Conservation (phyloP, 2,888 invertebrate species). For the Fragum sueziense region DNA sequence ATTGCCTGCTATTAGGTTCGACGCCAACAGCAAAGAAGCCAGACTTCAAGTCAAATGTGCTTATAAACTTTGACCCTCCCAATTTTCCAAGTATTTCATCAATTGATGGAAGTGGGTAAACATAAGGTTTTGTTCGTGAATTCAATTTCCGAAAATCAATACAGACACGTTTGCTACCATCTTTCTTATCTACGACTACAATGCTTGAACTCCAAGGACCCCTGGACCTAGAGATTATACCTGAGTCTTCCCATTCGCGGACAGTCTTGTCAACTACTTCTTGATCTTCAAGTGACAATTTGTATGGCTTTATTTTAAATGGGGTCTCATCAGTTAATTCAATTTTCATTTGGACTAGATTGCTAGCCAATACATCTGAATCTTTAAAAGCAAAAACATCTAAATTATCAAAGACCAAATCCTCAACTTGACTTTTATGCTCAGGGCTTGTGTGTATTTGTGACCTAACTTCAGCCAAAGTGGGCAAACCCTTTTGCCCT, state of each 20-base stretch:
- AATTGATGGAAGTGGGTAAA: background rate
- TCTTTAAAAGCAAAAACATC: no score
- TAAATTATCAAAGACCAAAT: no score
- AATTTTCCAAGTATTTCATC: slow-evolving; percentile 7
- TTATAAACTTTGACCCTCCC: background rate
- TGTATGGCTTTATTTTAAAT: slow-evolving; percentile 2
- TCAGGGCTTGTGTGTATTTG: no score
- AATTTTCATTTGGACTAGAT: no score
- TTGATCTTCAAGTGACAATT: background rate
- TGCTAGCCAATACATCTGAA: no score
- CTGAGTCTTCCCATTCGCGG: background rate
- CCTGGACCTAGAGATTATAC: background rate
- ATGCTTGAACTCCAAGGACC: background rate
- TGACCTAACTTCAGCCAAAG: no score
- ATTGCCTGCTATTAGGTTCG: background rate
- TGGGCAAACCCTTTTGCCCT: no score
- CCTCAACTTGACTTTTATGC: no score
- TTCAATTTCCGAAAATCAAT: slow-evolving; percentile 10
- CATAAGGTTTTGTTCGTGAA: background rate
- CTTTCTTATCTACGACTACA: background rate
- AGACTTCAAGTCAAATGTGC: background rate
- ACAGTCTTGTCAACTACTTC: slow-evolving; percentile 5
- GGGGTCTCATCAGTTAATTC: no score
- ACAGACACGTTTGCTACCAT: background rate
- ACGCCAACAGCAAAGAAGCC: background rate